phyloP scores from a whole-genome alignment of 2,113 vertebrate species.

The Pionites leucogaster region DNA sequence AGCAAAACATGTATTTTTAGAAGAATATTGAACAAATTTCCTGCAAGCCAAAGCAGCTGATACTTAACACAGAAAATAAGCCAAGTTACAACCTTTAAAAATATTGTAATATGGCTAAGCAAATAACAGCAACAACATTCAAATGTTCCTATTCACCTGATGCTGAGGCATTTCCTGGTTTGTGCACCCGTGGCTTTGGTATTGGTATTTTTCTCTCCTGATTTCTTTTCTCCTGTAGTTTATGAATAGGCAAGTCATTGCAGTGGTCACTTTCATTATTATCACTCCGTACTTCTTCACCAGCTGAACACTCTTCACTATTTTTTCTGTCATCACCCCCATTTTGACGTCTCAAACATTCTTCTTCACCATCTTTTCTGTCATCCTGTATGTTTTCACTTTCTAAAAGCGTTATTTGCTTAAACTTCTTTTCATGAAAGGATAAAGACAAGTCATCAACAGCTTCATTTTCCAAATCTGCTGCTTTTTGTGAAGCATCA shows the following conservation, averaged over 20 bases:
- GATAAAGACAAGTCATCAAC: constrained; percentile 76
- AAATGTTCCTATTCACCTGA: constrained; percentile 71
- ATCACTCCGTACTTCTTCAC: background rate
- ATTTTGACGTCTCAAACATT: constrained; percentile 71
- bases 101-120: background rate
- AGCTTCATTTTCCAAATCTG: constrained; percentile 18
- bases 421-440: constrained; percentile 73
- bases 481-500: background rate
- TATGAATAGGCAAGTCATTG: background rate
- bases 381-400: constrained; percentile 36
- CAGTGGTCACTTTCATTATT: background rate
- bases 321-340: background rate
- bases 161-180: constrained; percentile 28
- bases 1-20: background rate
- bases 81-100: background rate
- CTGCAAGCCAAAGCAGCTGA: background rate
- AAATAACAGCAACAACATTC: background rate
- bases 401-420: constrained; percentile 79
- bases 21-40: background rate
- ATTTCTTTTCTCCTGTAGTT: constrained; percentile 9
- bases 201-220: constrained; percentile 40
- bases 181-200: constrained; percentile 55
- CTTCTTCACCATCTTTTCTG: background rate
- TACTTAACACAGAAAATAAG: background rate
- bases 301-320: background rate